A percentile compares a stretch with the other conserved stretches of the same genome.
Evolutionary conservation across 2,113 vertebrate genomes (phyloP).

Genomic region (Megaceryle maxima): DNA sequence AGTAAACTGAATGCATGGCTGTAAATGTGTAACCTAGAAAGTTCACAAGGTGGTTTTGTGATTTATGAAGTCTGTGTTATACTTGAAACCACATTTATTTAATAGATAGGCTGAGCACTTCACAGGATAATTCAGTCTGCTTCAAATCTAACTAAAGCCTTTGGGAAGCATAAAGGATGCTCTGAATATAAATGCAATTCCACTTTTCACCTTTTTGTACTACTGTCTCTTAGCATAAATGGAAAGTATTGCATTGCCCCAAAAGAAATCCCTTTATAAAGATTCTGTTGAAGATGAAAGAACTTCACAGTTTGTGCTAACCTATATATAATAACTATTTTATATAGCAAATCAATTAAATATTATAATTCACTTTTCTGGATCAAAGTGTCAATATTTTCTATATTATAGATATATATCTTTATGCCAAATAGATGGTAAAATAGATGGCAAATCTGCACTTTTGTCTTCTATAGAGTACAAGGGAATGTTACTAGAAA

Average conservation of each 20-base stretch:
- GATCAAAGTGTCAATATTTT: background rate
- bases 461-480: background rate
- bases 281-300: background rate
- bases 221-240: conserved; percentile 52
- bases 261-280: conserved; percentile 1
- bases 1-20: conserved; percentile 40
- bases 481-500: background rate
- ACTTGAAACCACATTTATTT: conserved; percentile 75
- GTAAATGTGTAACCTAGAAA: conserved; percentile 46
- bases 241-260: background rate
- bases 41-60: conserved; percentile 64
- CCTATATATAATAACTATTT: conserved; percentile 3
- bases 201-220: conserved; percentile 63
- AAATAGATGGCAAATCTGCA: background rate
- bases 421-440: background rate
- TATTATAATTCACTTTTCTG: background rate
- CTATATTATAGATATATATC: too few species aligned
- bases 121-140: conserved; percentile 64
- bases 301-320: background rate
- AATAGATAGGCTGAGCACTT: conserved; percentile 75
- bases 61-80: conserved; percentile 72
- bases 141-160: conserved; percentile 69
- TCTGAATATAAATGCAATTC: conserved; percentile 62
- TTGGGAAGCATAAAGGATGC: conserved; percentile 49
- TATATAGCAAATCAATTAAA: conserved; percentile 21